Conservation (phyloP, 2,888 invertebrate species). For the Agrypnus murinus region DNA sequence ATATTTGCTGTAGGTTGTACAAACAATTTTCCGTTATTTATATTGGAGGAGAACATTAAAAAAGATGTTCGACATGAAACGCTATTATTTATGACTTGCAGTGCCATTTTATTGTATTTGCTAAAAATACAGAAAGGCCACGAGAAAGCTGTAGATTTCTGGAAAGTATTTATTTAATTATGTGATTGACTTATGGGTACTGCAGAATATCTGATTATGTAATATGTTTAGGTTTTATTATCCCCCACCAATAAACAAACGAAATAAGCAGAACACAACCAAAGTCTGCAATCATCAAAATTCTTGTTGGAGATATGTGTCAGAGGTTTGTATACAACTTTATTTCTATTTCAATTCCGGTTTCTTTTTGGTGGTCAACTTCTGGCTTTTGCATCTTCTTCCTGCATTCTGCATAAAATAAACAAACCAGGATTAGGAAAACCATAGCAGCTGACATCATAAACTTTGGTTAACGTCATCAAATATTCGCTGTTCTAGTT, state of each 20-base stretch:
- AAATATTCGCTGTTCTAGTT: no score
- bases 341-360: no score
- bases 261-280: neutral
- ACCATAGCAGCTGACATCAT: no score
- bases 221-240: conserved; percentile 25
- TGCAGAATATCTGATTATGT: neutral
- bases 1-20: conserved; percentile 1
- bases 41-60: neutral
- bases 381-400: no score
- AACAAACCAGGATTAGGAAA: no score
- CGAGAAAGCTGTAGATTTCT: neutral
- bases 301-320: conserved; percentile 5
- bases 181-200: neutral
- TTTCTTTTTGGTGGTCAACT: no score
- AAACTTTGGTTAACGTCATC: no score
- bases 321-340: conserved; percentile 5
- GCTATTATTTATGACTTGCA: conserved; percentile 11
- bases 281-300: neutral
- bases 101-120: conserved; percentile 6
- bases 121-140: neutral
- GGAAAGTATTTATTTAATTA: conserved; percentile 16
- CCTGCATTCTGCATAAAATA: no score
- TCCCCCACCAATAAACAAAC: neutral
- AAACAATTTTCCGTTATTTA: conserved; percentile 12
- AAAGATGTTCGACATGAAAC: conserved; percentile 4